A percentile compares a stretch with the other conserved stretches of the same genome.
phyloP scores from a whole-genome alignment of 1,140 invertebrate genomes.

The Choristoneura fumiferana region DNA sequence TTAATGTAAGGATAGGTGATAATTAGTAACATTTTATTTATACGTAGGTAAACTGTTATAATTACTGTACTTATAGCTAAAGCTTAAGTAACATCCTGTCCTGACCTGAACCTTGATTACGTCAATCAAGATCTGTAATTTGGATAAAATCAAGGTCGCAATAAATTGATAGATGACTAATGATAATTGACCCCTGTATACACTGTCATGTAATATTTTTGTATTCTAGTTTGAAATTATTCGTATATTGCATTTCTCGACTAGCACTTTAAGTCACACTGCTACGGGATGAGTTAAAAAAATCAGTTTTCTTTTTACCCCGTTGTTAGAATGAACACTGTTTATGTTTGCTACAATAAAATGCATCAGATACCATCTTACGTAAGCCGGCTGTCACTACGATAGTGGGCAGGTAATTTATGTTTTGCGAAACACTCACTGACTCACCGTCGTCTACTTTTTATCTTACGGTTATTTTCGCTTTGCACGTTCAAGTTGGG shows the following conservation, averaged over 20 bases:
- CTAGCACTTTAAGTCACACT: no score
- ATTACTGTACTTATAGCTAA: no score
- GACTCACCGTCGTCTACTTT: conserved; percentile 11
- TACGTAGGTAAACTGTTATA: no score
- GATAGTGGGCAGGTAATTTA: conserved; percentile 13
- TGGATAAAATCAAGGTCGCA: background rate
- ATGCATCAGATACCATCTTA: conserved; percentile 4
- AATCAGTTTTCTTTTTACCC: no score
- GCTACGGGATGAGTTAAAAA: no score
- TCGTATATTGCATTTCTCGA: background rate
- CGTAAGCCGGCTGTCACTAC: background rate
- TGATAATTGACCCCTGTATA: background rate
- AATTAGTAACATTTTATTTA: no score
- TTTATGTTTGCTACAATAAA: background rate
- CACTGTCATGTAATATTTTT: no score
- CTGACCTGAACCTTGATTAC: no score
- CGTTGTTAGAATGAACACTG: no score
- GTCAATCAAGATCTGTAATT: background rate
- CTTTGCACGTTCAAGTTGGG: background rate
- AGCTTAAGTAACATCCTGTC: no score
- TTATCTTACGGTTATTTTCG: conserved; percentile 15
- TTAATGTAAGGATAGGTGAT: no score
- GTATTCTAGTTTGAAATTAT: no score
- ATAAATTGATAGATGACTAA: conserved; percentile 1
- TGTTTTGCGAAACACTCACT: conserved; percentile 2